These are phyloP conservation scores for Columba livia DNA, from an alignment of 2,113 vertebrate species.

Conservation along the genomic window DNA sequence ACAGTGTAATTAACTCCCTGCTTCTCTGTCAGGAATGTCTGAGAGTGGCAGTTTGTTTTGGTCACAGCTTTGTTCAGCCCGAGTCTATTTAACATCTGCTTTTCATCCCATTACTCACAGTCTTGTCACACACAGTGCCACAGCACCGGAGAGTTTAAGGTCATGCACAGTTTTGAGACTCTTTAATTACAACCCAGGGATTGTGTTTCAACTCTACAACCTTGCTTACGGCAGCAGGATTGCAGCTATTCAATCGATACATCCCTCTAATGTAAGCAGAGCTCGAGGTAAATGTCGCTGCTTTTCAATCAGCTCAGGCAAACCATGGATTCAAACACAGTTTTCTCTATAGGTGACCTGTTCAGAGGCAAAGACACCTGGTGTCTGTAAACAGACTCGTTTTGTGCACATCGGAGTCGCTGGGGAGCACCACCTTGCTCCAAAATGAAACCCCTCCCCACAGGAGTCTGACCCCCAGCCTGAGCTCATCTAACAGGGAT, in stretches of 20 bases:
- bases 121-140: fast-evolving
- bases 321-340: fast-evolving
- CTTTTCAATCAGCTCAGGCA: neutral
- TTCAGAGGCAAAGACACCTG: fast-evolving
- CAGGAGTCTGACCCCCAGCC: neutral
- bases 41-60: neutral
- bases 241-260: neutral
- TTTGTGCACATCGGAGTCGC: fast-evolving
- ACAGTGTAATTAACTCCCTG: neutral
- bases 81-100: fast-evolving
- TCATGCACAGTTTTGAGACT: neutral
- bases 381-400: fast-evolving
- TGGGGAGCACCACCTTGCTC: neutral
- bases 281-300: neutral
- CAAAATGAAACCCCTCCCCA: fast-evolving
- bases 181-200: neutral
- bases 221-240: neutral
- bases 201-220: neutral
- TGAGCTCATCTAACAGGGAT: neutral
- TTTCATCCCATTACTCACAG: neutral
- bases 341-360: neutral
- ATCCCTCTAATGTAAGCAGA: neutral
- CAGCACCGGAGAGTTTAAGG: neutral
- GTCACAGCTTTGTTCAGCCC: neutral
- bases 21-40: neutral